A percentile compares a stretch with the other conserved stretches of the same genome.
phyloP scores from a whole-genome alignment of 2,888 invertebrate species.

The Sinopyrophorus schimmeli region DNA sequence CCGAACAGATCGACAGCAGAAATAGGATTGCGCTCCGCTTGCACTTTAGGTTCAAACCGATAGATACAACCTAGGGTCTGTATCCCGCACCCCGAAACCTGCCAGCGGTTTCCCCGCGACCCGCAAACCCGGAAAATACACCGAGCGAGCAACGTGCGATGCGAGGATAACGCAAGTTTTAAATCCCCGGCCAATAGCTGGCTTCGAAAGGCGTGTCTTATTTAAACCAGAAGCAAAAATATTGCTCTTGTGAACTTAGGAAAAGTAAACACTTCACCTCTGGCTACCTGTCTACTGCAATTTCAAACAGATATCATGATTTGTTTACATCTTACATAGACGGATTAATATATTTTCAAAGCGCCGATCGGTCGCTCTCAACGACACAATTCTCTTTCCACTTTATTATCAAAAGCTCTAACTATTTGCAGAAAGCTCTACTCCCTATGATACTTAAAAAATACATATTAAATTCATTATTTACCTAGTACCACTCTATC shows the following conservation, averaged over 20 bases:
- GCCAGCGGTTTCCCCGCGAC: constrained; percentile 34
- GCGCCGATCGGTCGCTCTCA: too few species aligned
- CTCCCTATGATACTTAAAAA: too few species aligned
- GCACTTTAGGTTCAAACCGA: constrained; percentile 19
- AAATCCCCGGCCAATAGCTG: constrained; percentile 45
- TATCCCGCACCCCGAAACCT: constrained; percentile 25
- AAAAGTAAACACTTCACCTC: constrained; percentile 30
- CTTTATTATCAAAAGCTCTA: too few species aligned
- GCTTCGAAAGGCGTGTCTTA: constrained; percentile 47
- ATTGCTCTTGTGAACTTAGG: constrained; percentile 46
- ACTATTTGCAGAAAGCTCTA: too few species aligned
- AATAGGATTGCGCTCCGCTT: constrained; percentile 39
- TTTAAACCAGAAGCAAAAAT: constrained; percentile 49
- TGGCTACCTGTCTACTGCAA: constrained; percentile 28
- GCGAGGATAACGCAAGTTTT: constrained; percentile 37
- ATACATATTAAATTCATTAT: too few species aligned
- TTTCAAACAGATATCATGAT: constrained; percentile 22
- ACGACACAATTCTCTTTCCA: too few species aligned
- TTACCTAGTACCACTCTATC: too few species aligned
- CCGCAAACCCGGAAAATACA: constrained; percentile 35
- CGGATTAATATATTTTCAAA: constrained; percentile 3
- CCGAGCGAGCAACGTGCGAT: constrained; percentile 21
- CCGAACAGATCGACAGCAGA: constrained; percentile 39
- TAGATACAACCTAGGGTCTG: constrained; percentile 18
- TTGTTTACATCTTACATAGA: constrained; percentile 12